These are phyloP conservation scores for Agrypnia vestita DNA, from an alignment of 1,140 invertebrate species.

Conservation along the genomic window DNA sequence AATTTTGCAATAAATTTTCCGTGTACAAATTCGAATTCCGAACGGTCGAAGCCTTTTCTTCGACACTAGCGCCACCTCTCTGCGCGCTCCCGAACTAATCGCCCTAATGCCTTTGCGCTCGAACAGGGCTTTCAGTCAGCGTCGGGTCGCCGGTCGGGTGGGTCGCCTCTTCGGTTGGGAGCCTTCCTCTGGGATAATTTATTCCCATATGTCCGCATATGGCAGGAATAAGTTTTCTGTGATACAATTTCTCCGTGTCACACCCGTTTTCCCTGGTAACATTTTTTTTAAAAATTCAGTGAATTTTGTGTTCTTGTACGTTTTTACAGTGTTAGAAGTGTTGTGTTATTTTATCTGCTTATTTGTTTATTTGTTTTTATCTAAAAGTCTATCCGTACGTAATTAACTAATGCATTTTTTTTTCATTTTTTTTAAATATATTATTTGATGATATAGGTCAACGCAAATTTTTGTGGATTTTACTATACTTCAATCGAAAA, in stretches of 20 bases:
- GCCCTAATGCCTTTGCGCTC: slow-evolving; percentile 13
- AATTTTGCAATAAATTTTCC: slow-evolving; percentile 16
- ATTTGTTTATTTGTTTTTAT: too few species aligned
- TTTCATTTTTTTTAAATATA: too few species aligned
- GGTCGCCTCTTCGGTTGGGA: slow-evolving; percentile 26
- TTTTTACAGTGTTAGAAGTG: too few species aligned
- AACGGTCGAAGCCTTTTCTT: slow-evolving; percentile 1
- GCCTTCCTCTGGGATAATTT: slow-evolving; percentile 2
- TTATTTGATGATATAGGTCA: too few species aligned
- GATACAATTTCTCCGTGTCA: slow-evolving; percentile 11
- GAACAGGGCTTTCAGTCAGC: slow-evolving; percentile 43
- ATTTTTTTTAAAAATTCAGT: neutral
- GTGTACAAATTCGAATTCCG: slow-evolving; percentile 20
- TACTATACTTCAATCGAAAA: too few species aligned
- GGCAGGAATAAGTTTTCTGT: slow-evolving; percentile 39
- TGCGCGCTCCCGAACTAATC: neutral
- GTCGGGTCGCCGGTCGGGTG: slow-evolving; percentile 1
- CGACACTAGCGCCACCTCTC: slow-evolving; percentile 16
- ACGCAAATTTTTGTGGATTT: too few species aligned
- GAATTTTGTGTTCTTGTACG: neutral
- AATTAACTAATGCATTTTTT: too few species aligned
- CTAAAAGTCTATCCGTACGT: too few species aligned
- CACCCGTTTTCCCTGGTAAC: neutral
- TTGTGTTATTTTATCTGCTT: too few species aligned
- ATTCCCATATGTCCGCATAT: slow-evolving; percentile 45